Evolutionary conservation across 1,140 invertebrate genomes (phyloP).

Genomic region (Triops longicaudatus): DNA sequence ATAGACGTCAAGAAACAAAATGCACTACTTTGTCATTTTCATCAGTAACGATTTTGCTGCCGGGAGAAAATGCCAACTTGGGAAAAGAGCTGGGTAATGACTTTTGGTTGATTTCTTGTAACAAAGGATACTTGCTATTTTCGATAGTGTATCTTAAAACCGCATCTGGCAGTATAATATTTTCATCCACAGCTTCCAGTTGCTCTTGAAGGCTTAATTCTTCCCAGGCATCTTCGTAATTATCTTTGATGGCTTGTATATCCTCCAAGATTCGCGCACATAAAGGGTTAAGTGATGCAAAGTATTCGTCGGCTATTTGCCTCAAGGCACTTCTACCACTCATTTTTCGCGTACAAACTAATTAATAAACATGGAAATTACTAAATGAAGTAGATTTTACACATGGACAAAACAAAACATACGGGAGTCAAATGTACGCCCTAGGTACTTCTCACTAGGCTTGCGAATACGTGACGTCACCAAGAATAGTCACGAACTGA

Average conservation of each 20-base stretch:
- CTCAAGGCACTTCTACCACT: neutral
- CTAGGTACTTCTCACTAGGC: too few species aligned
- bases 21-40: conserved; percentile 40
- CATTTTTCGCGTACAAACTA: neutral
- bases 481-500: too few species aligned
- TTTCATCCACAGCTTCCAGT: conserved; percentile 62
- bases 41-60: conserved; percentile 47
- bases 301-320: conserved; percentile 55
- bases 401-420: too few species aligned
- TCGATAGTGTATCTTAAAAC: conserved; percentile 53
- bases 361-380: too few species aligned
- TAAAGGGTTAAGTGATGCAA: conserved; percentile 56
- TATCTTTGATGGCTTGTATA: conserved; percentile 54
- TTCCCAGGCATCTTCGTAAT: conserved; percentile 61
- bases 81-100: conserved; percentile 37
- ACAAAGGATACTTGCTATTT: conserved; percentile 38
- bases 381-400: too few species aligned
- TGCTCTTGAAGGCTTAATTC: conserved; percentile 55
- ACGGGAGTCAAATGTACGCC: too few species aligned
- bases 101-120: conserved; percentile 28
- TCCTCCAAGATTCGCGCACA: conserved; percentile 58
- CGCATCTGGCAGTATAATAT: conserved; percentile 63
- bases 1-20: neutral
- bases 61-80: conserved; percentile 43
- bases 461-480: too few species aligned